Percentiles rank a stretch among this genome's conserved stretches.
Conservation (phyloP, 1,140 invertebrate species). For the Papilio aristodemus region DNA sequence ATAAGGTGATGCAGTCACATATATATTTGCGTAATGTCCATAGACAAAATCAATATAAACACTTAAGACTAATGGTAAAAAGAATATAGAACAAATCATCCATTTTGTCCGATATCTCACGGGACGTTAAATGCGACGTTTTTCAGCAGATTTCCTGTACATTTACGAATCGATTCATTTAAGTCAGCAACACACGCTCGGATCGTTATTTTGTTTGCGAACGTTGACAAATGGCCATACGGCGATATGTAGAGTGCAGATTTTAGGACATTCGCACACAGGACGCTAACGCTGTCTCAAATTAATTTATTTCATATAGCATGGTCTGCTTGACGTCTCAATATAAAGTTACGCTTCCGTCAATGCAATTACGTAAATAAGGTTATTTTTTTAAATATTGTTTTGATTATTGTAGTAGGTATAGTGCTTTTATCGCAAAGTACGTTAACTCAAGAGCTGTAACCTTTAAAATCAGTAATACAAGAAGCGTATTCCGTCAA, state of each 20-base stretch:
- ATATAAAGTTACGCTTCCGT: too few relatives aligned
- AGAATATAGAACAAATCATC: not conserved
- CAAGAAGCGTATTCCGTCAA: too few relatives aligned
- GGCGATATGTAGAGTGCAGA: slow-evolving; percentile 14
- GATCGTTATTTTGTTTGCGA: slow-evolving; percentile 24
- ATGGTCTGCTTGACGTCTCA: too few relatives aligned
- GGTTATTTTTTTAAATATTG: too few relatives aligned
- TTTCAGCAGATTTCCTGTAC: slow-evolving; percentile 22
- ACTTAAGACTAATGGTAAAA: not conserved
- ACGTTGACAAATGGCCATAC: slow-evolving; percentile 22
- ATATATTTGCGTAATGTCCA: too few relatives aligned
- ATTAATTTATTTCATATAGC: too few relatives aligned
- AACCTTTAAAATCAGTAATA: too few relatives aligned
- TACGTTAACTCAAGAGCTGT: too few relatives aligned
- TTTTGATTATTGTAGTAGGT: too few relatives aligned
- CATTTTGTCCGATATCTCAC: not conserved
- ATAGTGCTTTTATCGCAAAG: too few relatives aligned
- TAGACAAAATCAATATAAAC: not conserved
- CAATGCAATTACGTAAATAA: too few relatives aligned
- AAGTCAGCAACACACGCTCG: not conserved
- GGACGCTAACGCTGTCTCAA: not conserved
- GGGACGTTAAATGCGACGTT: slow-evolving; percentile 19
- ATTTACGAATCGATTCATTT: slow-evolving; percentile 29
- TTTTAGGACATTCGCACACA: not conserved
- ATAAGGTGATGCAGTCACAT: not conserved